A percentile compares a stretch with the other conserved stretches of the same genome.
Conservation (phyloP, 2,797 vertebrate species). For the Acanthiza pusilla region DNA sequence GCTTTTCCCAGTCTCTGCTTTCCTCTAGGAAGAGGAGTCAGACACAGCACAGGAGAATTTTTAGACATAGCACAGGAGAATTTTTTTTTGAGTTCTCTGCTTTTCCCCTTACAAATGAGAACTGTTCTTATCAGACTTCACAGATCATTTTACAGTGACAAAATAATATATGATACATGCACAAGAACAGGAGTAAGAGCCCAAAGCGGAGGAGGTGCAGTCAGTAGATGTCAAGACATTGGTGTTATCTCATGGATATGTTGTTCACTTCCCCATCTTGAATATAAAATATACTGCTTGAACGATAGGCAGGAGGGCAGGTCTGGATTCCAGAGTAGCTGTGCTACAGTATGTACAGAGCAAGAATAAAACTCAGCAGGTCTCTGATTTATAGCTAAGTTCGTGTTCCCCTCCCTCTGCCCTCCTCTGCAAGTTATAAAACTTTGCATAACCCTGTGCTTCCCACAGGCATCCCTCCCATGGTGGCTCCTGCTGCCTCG, state of each 20-base stretch:
- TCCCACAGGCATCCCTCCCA: fast-evolving
- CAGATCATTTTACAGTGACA: background rate
- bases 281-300: background rate
- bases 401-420: fast-evolving
- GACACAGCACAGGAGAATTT: background rate
- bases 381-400: background rate
- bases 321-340: background rate
- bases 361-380: background rate
- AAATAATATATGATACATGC: background rate
- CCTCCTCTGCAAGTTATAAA: background rate
- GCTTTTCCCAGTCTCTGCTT: background rate
- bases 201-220: background rate
- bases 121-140: background rate
- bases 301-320: background rate
- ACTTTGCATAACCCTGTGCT: background rate
- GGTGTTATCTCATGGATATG: background rate
- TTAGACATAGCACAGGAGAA: background rate
- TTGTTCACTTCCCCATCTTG: background rate
- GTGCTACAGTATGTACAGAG: background rate
- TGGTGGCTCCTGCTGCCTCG: background rate
- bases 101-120: background rate
- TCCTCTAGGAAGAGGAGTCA: background rate
- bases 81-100: background rate
- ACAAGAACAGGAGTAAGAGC: background rate
- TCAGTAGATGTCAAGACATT: background rate